These are phyloP conservation scores for Gambelia wislizenii DNA, from an alignment of 2,797 vertebrate species.

Conservation along the genomic window DNA sequence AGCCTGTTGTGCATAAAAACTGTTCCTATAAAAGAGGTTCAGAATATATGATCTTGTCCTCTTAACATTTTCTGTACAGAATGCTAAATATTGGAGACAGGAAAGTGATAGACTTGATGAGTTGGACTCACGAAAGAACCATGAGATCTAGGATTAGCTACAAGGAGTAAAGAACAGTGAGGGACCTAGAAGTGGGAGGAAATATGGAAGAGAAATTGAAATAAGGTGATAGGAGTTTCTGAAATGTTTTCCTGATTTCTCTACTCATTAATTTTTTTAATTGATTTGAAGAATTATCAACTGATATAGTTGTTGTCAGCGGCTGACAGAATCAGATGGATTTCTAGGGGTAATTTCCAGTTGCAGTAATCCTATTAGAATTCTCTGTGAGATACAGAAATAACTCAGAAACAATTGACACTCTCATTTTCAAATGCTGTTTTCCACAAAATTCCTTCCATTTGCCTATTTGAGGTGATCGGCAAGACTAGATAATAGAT, in stretches of 20 bases:
- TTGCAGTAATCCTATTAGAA: not conserved
- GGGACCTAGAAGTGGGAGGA: too few species aligned
- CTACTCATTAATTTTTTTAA: not conserved
- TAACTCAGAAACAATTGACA: not conserved
- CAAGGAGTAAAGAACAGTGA: not conserved
- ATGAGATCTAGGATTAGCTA: not conserved
- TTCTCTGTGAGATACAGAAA: not conserved
- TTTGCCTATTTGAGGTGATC: not conserved
- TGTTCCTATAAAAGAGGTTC: not conserved
- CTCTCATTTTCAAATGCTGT: not conserved
- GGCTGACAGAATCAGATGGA: not conserved
- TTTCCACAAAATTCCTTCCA: not conserved
- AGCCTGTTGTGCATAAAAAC: not conserved
- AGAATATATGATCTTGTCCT: not conserved
- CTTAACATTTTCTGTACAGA: not conserved
- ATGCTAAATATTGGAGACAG: not conserved
- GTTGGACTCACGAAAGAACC: too few species aligned
- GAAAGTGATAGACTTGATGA: not conserved
- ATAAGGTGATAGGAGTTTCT: not conserved
- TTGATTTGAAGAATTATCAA: not conserved
- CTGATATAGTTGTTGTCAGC: not conserved
- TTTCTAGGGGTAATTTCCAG: not conserved
- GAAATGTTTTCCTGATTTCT: not conserved
- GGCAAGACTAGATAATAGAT: not conserved
- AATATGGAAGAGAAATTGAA: slow-evolving; percentile 5